Base-by-base conservation (phyloP, 2,113 vertebrate species). In the Ploceus nigricollis region DNA sequence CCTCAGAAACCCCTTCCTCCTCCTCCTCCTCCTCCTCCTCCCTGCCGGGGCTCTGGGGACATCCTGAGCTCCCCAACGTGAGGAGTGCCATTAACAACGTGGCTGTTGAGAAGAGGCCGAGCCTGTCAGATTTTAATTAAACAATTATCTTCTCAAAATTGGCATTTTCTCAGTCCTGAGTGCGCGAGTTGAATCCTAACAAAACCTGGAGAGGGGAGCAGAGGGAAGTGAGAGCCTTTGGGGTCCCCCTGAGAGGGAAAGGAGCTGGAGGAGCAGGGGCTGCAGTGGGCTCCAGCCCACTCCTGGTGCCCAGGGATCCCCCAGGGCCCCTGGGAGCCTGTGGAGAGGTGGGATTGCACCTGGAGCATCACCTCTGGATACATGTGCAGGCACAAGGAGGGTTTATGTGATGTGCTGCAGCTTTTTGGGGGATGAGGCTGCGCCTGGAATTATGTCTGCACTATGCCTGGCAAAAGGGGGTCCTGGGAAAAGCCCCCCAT, bases 91-190 rank as follows among this genome's bases (percentile, higher is more conserved):
- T 64, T 86, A 82, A 56, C 1, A 1, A 27, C 5, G 39, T 22
- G 54, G 54, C 83, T 89, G 84, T 86, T 64, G 69, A 85, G 76
- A 82, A 76, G 82, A 90, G 87, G 82, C 86, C 17, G 24, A 86
- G 87, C 45, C 88, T 68, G 82, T 89, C 91, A 66, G 82, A 25
- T 91, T 92, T 93, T 95, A 97, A 96, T 95, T 96, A 96, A 97
- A 95, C 91, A 96, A 89, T 97, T 96, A 95, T 78, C 94, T 91
- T 73, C 72, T 75, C 16, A 0, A 92, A 96, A 87, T 21, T 68
- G 90, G 66, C 77, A 45, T 80, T 92, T 94, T 77, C 54, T 80
- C 64, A 53, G 72, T 68, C 45, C 68, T n/a, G 72, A n/a, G 25
- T 17, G 9, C 73, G 45, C 0, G 4, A 87, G 81, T 82, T 87